Evolutionary conservation across 2,888 invertebrate species (phyloP).

Genomic region (Iphiclides podalirius): DNA sequence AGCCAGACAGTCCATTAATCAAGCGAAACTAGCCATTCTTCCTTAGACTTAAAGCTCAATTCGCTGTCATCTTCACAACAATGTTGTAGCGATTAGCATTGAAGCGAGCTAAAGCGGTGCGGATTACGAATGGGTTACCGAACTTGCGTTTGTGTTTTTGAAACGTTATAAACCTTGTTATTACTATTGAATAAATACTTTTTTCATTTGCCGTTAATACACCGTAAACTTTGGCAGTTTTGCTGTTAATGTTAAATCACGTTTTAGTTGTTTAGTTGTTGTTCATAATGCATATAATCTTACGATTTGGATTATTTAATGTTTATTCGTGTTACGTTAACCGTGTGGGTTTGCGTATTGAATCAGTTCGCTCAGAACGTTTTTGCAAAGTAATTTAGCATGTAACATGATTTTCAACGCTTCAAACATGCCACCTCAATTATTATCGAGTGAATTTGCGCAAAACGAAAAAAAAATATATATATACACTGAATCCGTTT

Average conservation of each 20-base stretch:
- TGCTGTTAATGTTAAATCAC: not conserved
- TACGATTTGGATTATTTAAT: not conserved
- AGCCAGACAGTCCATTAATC: not conserved
- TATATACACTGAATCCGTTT: not conserved
- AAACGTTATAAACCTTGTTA: not conserved
- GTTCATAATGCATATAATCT: not conserved
- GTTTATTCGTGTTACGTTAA: not conserved
- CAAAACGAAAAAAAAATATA: not conserved
- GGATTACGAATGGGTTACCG: constrained; percentile 13
- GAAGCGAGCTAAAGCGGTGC: constrained; percentile 5
- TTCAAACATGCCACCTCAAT: not conserved
- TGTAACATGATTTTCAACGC: not conserved
- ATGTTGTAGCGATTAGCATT: constrained; percentile 8
- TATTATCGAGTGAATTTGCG: not conserved
- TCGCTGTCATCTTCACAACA: not conserved
- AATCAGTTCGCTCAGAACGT: not conserved
- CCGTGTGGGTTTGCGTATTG: not conserved
- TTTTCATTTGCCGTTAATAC: not conserved
- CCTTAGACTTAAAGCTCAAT: not conserved
- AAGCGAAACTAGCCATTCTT: not conserved
- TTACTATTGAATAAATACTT: not conserved
- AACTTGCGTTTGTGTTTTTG: not conserved
- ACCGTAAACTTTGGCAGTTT: not conserved
- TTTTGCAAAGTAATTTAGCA: not conserved
- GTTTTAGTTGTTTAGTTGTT: not conserved